A percentile compares a stretch with the other conserved stretches of the same genome.
Evolutionary conservation across 2,113 vertebrate genomes (phyloP).

Genomic region (Sorex araneus): DNA sequence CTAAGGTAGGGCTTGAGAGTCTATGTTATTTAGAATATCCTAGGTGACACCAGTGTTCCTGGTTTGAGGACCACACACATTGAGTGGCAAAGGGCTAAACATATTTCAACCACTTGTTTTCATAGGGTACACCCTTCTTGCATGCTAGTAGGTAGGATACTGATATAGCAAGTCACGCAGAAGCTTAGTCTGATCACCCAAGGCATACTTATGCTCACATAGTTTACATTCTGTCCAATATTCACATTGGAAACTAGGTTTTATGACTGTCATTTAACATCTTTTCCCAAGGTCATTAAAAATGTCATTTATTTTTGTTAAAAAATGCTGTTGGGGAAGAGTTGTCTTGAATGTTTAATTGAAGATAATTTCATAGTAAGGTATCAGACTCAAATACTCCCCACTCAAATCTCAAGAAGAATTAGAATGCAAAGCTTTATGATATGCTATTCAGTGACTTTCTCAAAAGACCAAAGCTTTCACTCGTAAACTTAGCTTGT

Average conservation of each 20-base stretch:
- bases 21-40: constrained; percentile 35
- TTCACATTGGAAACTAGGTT: constrained; percentile 42
- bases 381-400: neutral
- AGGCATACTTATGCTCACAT: constrained; percentile 6
- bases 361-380: constrained; percentile 3
- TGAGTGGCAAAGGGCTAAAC: neutral
- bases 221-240: constrained; percentile 21
- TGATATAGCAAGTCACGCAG: neutral
- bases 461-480: constrained; percentile 28
- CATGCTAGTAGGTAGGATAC: neutral
- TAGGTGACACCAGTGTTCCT: neutral
- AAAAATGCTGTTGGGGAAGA: constrained; percentile 22
- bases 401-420: constrained; percentile 4
- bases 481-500: constrained; percentile 45
- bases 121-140: constrained; percentile 26
- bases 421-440: neutral
- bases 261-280: constrained; percentile 44
- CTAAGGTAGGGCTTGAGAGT: neutral
- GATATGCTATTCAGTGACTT: neutral
- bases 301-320: constrained; percentile 41
- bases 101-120: constrained; percentile 49
- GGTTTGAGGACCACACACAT: neutral
- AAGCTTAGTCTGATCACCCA: neutral
- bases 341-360: constrained; percentile 12
- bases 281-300: constrained; percentile 52